Evolutionary conservation across 2,113 vertebrate genomes (phyloP).

Genomic region (Pipra filicauda): DNA sequence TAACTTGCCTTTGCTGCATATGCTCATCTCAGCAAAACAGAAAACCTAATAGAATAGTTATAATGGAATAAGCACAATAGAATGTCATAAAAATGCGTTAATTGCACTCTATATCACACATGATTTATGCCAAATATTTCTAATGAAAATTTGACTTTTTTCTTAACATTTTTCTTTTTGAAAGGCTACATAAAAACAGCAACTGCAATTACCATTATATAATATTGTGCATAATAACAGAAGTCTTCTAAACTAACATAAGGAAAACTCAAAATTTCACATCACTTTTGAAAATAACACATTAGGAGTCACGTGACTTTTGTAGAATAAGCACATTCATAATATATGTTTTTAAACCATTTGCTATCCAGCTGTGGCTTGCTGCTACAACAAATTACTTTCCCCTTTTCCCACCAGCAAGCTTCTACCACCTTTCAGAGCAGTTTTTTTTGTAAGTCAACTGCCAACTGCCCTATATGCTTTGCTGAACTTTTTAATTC

Average conservation of each 20-base stretch:
- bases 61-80: neutral
- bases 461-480: neutral
- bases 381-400: neutral
- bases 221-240: neutral
- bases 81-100: neutral
- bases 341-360: fast-evolving
- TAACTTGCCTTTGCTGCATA: neutral
- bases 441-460: neutral
- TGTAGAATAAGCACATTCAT: neutral
- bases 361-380: neutral
- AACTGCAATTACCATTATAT: neutral
- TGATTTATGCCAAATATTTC: neutral
- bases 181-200: neutral
- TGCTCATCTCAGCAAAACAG: neutral
- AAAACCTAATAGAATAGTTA: neutral
- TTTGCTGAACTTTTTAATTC: neutral
- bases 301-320: neutral
- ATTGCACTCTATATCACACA: neutral
- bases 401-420: neutral
- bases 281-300: neutral
- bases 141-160: neutral
- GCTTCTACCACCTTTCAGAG: neutral
- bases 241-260: neutral
- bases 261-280: neutral
- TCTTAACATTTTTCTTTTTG: neutral